Evolutionary conservation across 2,888 invertebrate genomes (phyloP).

Genomic region (Synanthedon andrenaeformis): DNA sequence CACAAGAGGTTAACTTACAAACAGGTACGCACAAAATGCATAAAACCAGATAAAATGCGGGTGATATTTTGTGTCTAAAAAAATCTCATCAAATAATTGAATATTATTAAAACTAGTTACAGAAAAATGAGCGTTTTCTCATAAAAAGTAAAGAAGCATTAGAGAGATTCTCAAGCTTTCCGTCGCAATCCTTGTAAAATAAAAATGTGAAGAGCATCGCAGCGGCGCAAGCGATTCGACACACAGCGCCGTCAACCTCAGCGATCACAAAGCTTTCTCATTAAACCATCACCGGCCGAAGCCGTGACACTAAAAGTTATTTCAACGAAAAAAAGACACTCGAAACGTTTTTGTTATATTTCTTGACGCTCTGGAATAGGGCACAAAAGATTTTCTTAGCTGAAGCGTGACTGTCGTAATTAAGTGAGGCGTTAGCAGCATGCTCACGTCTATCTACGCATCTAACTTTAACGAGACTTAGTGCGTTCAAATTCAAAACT

Average conservation of each 20-base stretch:
- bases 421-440: slow-evolving; percentile 47
- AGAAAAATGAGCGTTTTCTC: not conserved
- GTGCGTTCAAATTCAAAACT: not conserved
- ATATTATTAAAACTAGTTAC: not conserved
- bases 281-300: slow-evolving; percentile 60
- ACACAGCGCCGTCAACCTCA: slow-evolving; percentile 56
- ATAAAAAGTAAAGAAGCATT: not conserved
- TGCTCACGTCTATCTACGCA: slow-evolving; percentile 1
- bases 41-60: too few species aligned
- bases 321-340: slow-evolving; percentile 43
- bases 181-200: slow-evolving; percentile 41
- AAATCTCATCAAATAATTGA: not conserved
- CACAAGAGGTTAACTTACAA: too few species aligned
- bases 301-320: slow-evolving; percentile 64
- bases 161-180: not conserved
- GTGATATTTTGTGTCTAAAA: not conserved
- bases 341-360: slow-evolving; percentile 49
- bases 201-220: slow-evolving; percentile 37
- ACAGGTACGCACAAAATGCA: too few species aligned
- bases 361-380: slow-evolving; percentile 59
- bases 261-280: slow-evolving; percentile 66
- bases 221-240: slow-evolving; percentile 47
- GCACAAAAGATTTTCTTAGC: slow-evolving; percentile 66
- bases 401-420: slow-evolving; percentile 66
- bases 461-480: not conserved